Percentiles rank a stretch among this genome's conserved stretches.
Evolutionary conservation across 2,888 invertebrate genomes (phyloP).

Genomic region (Noctua pronuba): DNA sequence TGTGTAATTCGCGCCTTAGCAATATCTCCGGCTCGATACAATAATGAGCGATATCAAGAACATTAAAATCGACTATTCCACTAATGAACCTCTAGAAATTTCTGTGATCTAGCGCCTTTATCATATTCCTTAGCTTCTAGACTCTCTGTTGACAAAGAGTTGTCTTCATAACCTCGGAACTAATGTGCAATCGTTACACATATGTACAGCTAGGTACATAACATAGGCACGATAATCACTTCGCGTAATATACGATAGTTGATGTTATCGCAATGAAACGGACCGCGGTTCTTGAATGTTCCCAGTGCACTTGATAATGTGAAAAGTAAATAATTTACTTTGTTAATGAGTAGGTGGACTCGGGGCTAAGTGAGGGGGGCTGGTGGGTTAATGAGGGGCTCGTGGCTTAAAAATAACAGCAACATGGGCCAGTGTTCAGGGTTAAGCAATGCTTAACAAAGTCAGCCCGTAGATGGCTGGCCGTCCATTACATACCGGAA

Average conservation of each 20-base stretch:
- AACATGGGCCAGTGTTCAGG: background rate
- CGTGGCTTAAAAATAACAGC: background rate
- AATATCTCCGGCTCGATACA: background rate
- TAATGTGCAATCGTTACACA: constrained; percentile 17
- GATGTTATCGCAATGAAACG: constrained; percentile 38
- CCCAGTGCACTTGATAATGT: background rate
- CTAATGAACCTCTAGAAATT: constrained; percentile 36
- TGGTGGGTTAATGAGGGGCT: background rate
- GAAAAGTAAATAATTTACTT: background rate
- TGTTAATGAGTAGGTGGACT: background rate
- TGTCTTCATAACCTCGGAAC: constrained; percentile 23
- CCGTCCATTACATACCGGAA: background rate
- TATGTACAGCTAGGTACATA: constrained; percentile 6
- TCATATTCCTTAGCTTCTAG: constrained; percentile 17
- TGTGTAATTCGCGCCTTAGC: no score
- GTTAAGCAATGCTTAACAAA: no score
- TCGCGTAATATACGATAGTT: constrained; percentile 10
- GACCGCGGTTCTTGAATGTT: constrained; percentile 49
- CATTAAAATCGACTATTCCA: constrained; percentile 5
- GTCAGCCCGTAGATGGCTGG: background rate
- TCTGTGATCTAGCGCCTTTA: constrained; percentile 22
- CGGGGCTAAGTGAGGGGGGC: background rate
- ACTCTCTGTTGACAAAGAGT: constrained; percentile 25
- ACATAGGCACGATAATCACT: constrained; percentile 30
- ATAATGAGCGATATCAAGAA: constrained; percentile 8